Base-by-base conservation (phyloP, 1,140 invertebrate species). In the Drosophila funebris region DNA sequence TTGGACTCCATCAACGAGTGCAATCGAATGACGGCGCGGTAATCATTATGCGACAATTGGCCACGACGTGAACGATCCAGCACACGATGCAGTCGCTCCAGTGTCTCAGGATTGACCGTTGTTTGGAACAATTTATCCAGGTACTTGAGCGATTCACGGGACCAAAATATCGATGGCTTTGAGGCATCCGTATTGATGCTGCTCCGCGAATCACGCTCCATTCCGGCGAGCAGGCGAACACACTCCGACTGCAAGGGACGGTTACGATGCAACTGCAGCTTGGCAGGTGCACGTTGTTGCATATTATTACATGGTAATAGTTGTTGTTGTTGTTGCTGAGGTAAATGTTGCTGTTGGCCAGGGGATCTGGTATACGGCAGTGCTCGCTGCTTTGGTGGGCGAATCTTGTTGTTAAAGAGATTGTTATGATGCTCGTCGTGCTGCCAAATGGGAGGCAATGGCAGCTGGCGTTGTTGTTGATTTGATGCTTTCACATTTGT, bases 41-140 rank as follows among this genome's bases (percentile, higher is more conserved):
- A 91, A 29, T 91, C 90, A 58, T 91, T 91, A 41, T 91, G 78
- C 37, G 90, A 91, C 20, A 91, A 61, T 29, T 68, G 66, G 4
- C 90, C 90, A 13, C 73, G 75, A 29, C 63, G 53, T 5, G 87
- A 85, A 33, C 90, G 78, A 8, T 69, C 48, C 18, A 85, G 54
- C 4, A 91, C 89, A 8, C 85, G 85, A 20, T 79, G 56, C 36
- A 91, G 58, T 9, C 90, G 84, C 29, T 76, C 71, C 16, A 76
- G 5, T 1, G 75, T 76, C 1, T 76, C 75, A 14, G 60, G 1
- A 27, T 73, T 73, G 20, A 61, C 29, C 2, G 73, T 73, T 13
- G 76, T 46, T 20, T 71, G 73, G 8, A 90, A 63, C 9, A 90
- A 70, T 22, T 89, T 70, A 18, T 90, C 77, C 7, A 91, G 63